Percentiles rank a stretch among this genome's conserved stretches.
Conservation (phyloP, 2,888 invertebrate genomes). For the Schrankia costaestrigalis region DNA sequence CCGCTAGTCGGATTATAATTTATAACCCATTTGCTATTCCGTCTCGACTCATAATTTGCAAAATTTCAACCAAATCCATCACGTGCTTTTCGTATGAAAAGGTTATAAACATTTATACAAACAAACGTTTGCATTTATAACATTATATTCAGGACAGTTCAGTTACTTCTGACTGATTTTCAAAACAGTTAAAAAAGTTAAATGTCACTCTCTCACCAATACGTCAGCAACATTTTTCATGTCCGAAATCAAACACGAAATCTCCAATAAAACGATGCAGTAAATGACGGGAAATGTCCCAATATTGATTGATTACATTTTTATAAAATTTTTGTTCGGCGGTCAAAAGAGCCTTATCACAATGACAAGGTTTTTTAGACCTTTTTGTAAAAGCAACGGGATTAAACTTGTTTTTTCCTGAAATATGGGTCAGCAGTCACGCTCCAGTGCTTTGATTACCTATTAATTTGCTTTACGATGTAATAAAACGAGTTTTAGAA, state of each 20-base stretch:
- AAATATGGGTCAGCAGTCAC: conserved; percentile 8
- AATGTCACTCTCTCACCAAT: too few species aligned
- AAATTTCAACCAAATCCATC: too few species aligned
- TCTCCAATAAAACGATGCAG: neutral
- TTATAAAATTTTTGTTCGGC: conserved; percentile 18
- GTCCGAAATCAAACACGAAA: neutral
- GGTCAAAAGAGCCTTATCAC: conserved; percentile 15
- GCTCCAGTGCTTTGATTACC: conserved; percentile 4
- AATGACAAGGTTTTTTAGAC: conserved; percentile 5
- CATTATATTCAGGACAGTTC: too few species aligned
- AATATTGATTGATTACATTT: conserved; percentile 33
- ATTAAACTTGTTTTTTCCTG: conserved; percentile 2
- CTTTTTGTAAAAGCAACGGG: conserved; percentile 3
- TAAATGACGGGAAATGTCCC: conserved; percentile 8
- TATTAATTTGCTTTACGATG: conserved; percentile 6
- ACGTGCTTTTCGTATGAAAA: too few species aligned
- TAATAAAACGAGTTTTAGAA: conserved; percentile 2
- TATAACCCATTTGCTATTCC: too few species aligned
- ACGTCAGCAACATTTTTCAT: too few species aligned
- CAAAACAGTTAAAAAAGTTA: too few species aligned
- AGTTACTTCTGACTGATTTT: too few species aligned
- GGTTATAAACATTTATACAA: too few species aligned
- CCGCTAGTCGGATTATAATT: too few species aligned
- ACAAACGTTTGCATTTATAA: too few species aligned
- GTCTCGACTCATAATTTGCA: too few species aligned